Conservation (phyloP, 2,797 vertebrate genomes). For the Capromys pilorides region DNA sequence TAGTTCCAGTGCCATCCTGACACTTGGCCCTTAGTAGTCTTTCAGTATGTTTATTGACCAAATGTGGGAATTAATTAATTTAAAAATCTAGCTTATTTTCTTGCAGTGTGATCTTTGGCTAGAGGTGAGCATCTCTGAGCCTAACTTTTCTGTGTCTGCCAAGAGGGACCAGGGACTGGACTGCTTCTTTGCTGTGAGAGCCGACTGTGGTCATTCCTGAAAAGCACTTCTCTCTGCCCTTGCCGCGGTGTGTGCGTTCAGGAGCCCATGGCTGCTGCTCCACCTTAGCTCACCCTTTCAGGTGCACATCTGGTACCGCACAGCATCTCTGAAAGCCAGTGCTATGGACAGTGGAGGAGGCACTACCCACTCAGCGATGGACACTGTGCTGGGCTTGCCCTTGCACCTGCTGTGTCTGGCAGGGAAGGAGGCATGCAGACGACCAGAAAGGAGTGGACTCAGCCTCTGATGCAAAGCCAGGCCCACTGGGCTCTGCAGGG, state of each 20-base stretch:
- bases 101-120: neutral
- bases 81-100: neutral
- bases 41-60: neutral
- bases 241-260: neutral
- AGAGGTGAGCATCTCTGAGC: neutral
- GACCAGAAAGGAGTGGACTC: neutral
- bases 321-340: rapidly evolving
- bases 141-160: neutral
- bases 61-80: neutral
- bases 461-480: neutral
- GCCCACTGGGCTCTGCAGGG: neutral
- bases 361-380: neutral
- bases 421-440: neutral
- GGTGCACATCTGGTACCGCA: neutral
- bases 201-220: neutral
- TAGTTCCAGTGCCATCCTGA: neutral
- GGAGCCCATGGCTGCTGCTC: neutral
- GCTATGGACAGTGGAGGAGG: neutral
- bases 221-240: neutral
- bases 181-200: neutral
- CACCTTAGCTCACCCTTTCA: neutral
- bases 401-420: no score
- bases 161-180: neutral
- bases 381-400: neutral
- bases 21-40: neutral